A percentile compares a stretch with the other conserved stretches of the same genome.
Evolutionary conservation across 2,797 vertebrate species (phyloP).

Genomic region (Xenentodon cancila): DNA sequence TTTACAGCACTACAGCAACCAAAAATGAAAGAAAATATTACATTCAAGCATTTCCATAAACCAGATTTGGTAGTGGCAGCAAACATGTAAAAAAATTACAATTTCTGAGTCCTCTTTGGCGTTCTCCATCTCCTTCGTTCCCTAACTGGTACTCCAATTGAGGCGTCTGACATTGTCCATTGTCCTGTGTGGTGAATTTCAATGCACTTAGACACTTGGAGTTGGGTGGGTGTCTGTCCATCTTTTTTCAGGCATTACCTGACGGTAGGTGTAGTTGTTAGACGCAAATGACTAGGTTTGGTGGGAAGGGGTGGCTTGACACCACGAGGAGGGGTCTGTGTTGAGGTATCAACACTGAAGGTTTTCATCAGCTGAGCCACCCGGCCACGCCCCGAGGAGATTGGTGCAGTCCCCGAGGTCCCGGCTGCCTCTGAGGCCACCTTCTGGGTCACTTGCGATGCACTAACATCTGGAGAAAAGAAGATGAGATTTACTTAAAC

Average conservation of each 20-base stretch:
- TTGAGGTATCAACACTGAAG: conserved; percentile 62
- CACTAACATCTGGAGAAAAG: conserved; percentile 45
- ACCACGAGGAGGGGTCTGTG: conserved; percentile 42
- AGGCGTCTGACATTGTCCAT: conserved; percentile 26
- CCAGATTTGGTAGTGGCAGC: conserved; percentile 46
- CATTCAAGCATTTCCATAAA: conserved; percentile 65
- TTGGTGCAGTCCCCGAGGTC: conserved; percentile 25
- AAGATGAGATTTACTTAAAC: neutral
- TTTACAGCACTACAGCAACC: conserved; percentile 64
- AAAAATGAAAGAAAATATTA: conserved; percentile 40
- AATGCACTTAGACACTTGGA: conserved; percentile 12
- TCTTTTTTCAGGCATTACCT: conserved; percentile 71
- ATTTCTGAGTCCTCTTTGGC: conserved; percentile 31
- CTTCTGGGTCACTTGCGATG: conserved; percentile 44
- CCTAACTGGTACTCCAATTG: conserved; percentile 12
- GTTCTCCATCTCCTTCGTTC: conserved; percentile 14
- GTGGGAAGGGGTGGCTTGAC: conserved; percentile 78
- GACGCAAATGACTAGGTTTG: conserved; percentile 78
- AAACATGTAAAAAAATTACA: conserved; percentile 22
- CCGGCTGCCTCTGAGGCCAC: conserved; percentile 19
- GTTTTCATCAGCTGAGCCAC: conserved; percentile 84
- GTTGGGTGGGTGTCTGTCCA: conserved; percentile 9
- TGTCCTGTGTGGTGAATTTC: conserved; percentile 31
- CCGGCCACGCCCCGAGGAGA: conserved; percentile 69
- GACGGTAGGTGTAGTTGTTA: conserved; percentile 69